Base-by-base conservation (phyloP, 2,797 vertebrate genomes). In the Characodon lateralis region DNA sequence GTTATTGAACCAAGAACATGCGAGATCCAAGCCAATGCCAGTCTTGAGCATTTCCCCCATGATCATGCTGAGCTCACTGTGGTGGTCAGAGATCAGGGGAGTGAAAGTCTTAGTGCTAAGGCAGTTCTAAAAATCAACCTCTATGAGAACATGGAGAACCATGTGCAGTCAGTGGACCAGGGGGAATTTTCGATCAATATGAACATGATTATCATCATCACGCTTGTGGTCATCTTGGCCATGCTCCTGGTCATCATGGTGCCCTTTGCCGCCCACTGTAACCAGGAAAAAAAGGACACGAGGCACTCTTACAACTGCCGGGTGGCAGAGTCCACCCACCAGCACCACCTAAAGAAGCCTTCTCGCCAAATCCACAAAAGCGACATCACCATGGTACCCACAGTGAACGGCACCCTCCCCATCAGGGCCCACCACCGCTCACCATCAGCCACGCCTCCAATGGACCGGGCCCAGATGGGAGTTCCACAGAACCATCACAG, bases 341-440 rank as follows among this genome's bases (percentile, higher is more conserved):
- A 98, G 92, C 97, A 98, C 82, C 97, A 98, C 50, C 98, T 98
- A 0, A 97, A 97, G 85, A 96, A 97, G 26, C 98, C 98, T 0
- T 97, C 98, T 0, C 95, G 98, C 9, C 98, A 99, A 87, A 98
- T 99, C 81, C 98, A 99, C 95, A 99, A 99, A 90, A 97, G 97
- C 3, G 98, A 99, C 84, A 99, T 99, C 84, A 99, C 97, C 0
- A 86, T 99, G 85, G 97, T 99, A 77, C 98, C 98, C 0, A 99
- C 98, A 0, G 93, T 98, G 35, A 99, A 99, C 0, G 98, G 98
- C 46, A 99, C 97, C 26, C 94, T 99, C 8, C 98, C 98, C 70
- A 97, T 99, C 89, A 95, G 97, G 70, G 96, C 98, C 3, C 98
- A 99, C 89, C 98, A 98, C 88, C 95, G 96, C 79, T 96, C 98